A percentile compares a stretch with the other conserved stretches of the same genome.
Evolutionary conservation across 2,113 vertebrate species (phyloP).

Genomic region (Fulica atra): DNA sequence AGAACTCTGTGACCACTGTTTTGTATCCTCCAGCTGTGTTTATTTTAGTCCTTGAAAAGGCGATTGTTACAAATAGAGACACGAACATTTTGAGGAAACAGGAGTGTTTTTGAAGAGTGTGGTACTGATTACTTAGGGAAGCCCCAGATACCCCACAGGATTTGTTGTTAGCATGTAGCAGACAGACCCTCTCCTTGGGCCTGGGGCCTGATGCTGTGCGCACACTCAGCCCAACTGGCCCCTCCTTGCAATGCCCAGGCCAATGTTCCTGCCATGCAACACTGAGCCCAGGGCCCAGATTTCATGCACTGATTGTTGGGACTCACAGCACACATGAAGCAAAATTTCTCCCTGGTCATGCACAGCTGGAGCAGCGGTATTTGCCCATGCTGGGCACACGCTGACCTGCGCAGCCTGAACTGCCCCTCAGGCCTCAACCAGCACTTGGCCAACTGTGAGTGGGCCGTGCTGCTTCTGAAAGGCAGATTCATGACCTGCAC

Average conservation of each 20-base stretch:
- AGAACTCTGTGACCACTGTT: neutral
- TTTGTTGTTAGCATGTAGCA: neutral
- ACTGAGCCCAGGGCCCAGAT: neutral
- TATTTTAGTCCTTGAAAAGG: slow-evolving; percentile 4
- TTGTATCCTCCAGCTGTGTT: neutral
- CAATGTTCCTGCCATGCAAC: neutral
- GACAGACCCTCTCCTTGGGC: neutral
- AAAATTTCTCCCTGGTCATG: neutral
- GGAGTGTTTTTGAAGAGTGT: accelerated
- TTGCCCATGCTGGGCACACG: neutral
- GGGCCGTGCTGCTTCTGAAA: neutral
- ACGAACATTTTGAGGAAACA: neutral
- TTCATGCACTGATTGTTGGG: neutral
- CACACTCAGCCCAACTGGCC: neutral
- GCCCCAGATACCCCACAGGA: accelerated
- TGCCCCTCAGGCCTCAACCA: neutral
- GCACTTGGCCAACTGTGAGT: neutral
- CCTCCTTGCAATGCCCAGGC: neutral
- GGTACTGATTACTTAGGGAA: neutral
- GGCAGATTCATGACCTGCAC: neutral
- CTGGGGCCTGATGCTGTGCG: neutral
- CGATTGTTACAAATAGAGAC: neutral
- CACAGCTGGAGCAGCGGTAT: neutral
- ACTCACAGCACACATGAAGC: accelerated
- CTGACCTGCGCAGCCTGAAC: neutral